Conservation (phyloP, 2,888 invertebrate genomes). For the Drosophila koepferae region DNA sequence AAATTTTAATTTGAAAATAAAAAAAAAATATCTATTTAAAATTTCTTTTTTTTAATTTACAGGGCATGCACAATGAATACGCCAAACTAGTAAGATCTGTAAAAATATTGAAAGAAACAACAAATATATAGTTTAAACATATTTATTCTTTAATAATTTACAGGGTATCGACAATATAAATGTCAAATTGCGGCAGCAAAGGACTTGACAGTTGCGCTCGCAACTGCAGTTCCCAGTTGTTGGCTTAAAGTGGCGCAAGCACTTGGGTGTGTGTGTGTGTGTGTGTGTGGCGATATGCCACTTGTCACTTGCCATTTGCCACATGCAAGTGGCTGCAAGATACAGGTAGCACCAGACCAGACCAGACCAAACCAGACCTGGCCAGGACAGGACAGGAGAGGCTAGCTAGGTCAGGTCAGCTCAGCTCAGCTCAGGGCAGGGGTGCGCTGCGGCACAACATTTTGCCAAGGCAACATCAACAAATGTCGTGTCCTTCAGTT, state of each 20-base stretch:
- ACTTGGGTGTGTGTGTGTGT: slow-evolving; percentile 52
- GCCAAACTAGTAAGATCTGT: too few relatives aligned
- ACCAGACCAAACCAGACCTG: too few relatives aligned
- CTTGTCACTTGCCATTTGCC: slow-evolving; percentile 39
- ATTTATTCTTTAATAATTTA: not conserved
- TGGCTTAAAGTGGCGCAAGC: slow-evolving; percentile 60
- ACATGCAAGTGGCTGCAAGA: slow-evolving; percentile 21
- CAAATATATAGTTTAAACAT: too few relatives aligned
- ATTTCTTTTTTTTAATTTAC: too few relatives aligned
- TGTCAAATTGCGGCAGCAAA: slow-evolving; percentile 5
- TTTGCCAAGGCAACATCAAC: slow-evolving; percentile 45
- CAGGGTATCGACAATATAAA: slow-evolving; percentile 37
- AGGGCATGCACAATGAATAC: too few relatives aligned
- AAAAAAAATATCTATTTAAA: too few relatives aligned
- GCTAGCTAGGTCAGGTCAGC: not conserved
- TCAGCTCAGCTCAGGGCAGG: too few relatives aligned
- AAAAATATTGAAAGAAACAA: too few relatives aligned
- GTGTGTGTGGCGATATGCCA: slow-evolving; percentile 33
- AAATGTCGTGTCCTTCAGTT: slow-evolving; percentile 57
- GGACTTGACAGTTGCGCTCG: slow-evolving; percentile 33
- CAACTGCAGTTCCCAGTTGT: slow-evolving; percentile 21
- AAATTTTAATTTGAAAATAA: too few relatives aligned
- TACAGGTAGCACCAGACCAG: not conserved
- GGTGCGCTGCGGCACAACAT: not conserved
- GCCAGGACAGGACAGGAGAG: not conserved